Evolutionary conservation across 2,888 invertebrate genomes (phyloP).

Genomic region (Acanthoscelides obtectus): DNA sequence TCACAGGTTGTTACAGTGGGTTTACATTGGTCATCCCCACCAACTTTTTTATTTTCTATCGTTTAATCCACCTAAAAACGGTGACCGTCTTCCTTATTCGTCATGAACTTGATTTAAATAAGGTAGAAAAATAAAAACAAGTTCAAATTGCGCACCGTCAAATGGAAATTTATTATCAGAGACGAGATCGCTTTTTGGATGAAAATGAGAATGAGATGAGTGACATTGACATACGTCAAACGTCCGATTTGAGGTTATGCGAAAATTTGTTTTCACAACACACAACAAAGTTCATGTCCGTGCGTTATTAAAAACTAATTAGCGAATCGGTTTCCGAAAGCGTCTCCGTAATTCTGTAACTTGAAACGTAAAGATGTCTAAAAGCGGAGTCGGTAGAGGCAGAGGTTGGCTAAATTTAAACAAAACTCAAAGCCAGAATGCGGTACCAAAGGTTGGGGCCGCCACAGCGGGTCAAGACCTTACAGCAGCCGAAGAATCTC

Average conservation of each 20-base stretch:
- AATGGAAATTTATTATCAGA: too few relatives aligned
- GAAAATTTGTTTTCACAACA: background rate
- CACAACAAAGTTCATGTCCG: background rate
- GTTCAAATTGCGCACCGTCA: background rate
- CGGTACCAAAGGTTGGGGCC: constrained; percentile 11
- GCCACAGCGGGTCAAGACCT: constrained; percentile 8
- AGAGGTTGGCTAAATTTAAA: constrained; percentile 32
- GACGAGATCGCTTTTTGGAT: background rate
- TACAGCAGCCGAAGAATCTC: constrained; percentile 10
- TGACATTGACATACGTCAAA: background rate
- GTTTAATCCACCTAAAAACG: background rate
- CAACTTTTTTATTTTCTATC: background rate
- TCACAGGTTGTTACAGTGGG: background rate
- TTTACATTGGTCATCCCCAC: background rate
- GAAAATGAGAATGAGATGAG: background rate
- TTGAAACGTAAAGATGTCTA: constrained; percentile 17
- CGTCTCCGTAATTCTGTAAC: background rate
- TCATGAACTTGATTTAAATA: background rate
- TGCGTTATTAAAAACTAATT: background rate
- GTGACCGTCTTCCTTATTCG: background rate
- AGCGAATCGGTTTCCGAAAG: background rate
- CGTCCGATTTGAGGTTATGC: background rate
- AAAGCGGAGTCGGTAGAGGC: constrained; percentile 27
- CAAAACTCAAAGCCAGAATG: constrained; percentile 18
- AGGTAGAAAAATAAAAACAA: background rate